Evolutionary conservation across 2,888 invertebrate species (phyloP), one percentile per base, ranked within the genome.

Genomic region (Coremacera marginata): DNA sequence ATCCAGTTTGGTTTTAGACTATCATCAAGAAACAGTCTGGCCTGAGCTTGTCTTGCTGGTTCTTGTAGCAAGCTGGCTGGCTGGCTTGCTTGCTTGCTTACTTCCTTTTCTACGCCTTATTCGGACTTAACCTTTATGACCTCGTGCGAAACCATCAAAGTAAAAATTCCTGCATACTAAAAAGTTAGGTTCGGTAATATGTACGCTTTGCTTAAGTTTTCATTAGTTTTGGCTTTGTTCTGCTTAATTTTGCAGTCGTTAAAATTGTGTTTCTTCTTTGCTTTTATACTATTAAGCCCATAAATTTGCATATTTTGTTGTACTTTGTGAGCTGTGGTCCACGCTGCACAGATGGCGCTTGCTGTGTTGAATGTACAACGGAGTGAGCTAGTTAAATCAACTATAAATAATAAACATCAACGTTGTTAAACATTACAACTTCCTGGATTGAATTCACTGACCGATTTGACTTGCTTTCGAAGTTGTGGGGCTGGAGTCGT

Each of bases 81-180:
- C 5, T 55, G 19, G 25, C 34, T 27, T 31, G 67, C 74, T 51
- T 62, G 44, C 22, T 70, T 60, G n/a, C n/a, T n/a, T n/a, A n/a
- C n/a, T n/a, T 72, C 72, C 72, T 63, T 57, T 51, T 75, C n/a
- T 52, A n/a, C 75, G 60, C 27, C 68, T 31, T 55, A 60, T 68
- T 60, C 68, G 57, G 62, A 34, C 70, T 25, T 77, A 57, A 71
- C 77, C 77, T 72, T 70, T 55, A 16, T 77, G 77, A 77, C 77
- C 77, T 77, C 77, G 44, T 74, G 77, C 74, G 77, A 77, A 77
- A 74, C 74, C 70, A 63, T 70, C 77, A 60, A 70, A 74, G 74
- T 74, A 60, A 55, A 55, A 55, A 74, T 74, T 74, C 74, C 62
- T 63, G 22, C 31, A 9, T 51, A 62, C n/a, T 22, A 60, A 37